A percentile compares a stretch with the other conserved stretches of the same genome.
phyloP scores from a whole-genome alignment of 1,140 invertebrate species.

The Pentalonia nigronervosa region DNA sequence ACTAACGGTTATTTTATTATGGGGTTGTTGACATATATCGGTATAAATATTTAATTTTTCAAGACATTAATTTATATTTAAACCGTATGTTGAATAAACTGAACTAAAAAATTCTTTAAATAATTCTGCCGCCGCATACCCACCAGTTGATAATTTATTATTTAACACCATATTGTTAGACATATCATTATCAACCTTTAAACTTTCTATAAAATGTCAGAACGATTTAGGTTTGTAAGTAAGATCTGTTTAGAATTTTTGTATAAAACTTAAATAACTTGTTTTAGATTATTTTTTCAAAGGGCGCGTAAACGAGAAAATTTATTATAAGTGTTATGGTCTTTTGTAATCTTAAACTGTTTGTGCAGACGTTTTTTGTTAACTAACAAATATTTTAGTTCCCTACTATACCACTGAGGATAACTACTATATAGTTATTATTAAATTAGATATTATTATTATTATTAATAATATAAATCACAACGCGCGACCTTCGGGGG shows the following conservation, averaged over 20 bases:
- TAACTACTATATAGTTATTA: too few relatives aligned
- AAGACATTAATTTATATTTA: too few relatives aligned
- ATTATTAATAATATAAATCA: conserved; percentile 16
- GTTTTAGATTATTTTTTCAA: not conserved
- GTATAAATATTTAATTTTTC: too few relatives aligned
- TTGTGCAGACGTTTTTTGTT: too few relatives aligned
- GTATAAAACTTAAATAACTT: not conserved
- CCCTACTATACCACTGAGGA: too few relatives aligned
- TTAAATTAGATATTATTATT: too few relatives aligned
- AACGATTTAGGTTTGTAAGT: not conserved
- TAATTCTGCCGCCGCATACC: not conserved
- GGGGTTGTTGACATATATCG: too few relatives aligned
- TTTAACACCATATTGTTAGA: not conserved
- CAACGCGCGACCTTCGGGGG: not conserved
- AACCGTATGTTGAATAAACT: not conserved
- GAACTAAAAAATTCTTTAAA: too few relatives aligned
- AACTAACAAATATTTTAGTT: too few relatives aligned
- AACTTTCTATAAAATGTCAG: not conserved
- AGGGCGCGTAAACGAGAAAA: not conserved
- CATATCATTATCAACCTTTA: not conserved
- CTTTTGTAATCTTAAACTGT: too few relatives aligned
- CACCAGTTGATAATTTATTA: not conserved
- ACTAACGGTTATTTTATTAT: too few relatives aligned
- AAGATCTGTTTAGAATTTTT: not conserved
- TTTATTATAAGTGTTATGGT: conserved; percentile 36